Evolutionary conservation across 2,888 invertebrate genomes (phyloP), one percentile per base, ranked within the genome.

Genomic region (Drosophila mettleri): DNA sequence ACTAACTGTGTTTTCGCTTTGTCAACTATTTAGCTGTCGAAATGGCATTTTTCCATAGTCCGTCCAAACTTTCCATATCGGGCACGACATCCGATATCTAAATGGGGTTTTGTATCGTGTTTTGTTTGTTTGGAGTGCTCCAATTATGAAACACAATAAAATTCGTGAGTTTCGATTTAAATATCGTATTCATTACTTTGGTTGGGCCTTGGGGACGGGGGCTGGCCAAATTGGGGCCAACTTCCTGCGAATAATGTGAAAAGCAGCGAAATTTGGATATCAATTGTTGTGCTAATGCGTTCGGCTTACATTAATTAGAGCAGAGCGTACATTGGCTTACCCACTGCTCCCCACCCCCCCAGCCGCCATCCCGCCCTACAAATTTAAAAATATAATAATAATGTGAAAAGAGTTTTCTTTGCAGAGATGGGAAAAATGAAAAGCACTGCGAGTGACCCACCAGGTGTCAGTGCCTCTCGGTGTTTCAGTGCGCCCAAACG

Each of bases 231-330:
- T 34, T 29, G 12, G 38, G 7, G 33, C 18, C 24, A 20, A 69
- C 55, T 74, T 74, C 62, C 74, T 55, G 55, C 14, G 10, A 38
- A 31, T 46, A 38, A 33, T 20, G 63, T 45, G 29, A 24, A 61
- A 60, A 60, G 43, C 61, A n/a, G 14, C 33, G n/a, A 55, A 43
- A 59, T 41, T 45, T 38, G 27, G 1, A 43, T 52, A 52, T 46
- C 63, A 43, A 63, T 84, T 74, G 82, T 85, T 63, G 52, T 48
- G 61, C 31, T 49, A 49, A 73, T 53, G 53, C 9, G 20, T 39
- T 24, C n/a, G n/a, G 60, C 10, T 45, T 31, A 36, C 39, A 67
- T 48, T 74, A 83, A 86, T 70, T 70, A 68, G 80, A 80, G 86
- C 80, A 80, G 51, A 86, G 57, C 69, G 67, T 49, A n/a, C 39